Conservation (phyloP, 2,113 vertebrate species). For the Misgurnus anguillicaudatus region DNA sequence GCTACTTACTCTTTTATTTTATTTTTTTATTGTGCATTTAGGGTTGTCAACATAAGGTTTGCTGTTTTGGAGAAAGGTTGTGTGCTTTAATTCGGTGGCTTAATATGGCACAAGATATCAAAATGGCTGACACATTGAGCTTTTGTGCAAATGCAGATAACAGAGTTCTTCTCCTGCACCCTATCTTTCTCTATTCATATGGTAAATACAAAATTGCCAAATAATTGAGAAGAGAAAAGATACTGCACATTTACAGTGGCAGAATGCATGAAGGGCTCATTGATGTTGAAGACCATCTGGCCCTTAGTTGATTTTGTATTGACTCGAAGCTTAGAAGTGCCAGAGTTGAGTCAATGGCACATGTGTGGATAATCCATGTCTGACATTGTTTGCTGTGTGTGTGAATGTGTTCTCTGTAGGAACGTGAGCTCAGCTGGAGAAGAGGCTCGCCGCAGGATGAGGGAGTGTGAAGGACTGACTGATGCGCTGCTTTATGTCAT, state of each 20-base stretch:
- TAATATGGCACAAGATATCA: too few species aligned
- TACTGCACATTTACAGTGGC: not conserved
- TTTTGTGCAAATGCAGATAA: not conserved
- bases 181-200: not conserved
- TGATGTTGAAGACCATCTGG: not conserved
- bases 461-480: slow-evolving; percentile 97
- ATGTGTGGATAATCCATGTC: not conserved
- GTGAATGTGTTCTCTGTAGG: slow-evolving; percentile 68
- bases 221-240: not conserved
- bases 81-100: too few species aligned
- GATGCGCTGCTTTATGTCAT: slow-evolving; percentile 95
- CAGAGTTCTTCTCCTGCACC: not conserved
- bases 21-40: too few species aligned
- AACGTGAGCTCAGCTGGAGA: slow-evolving; percentile 99
- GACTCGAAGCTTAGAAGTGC: not conserved
- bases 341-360: not conserved
- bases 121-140: not conserved
- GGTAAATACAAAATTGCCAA: not conserved
- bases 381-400: slow-evolving; percentile 50
- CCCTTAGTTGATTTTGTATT: not conserved
- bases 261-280: not conserved
- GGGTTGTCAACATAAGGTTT: too few species aligned
- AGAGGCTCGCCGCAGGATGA: slow-evolving; percentile 95
- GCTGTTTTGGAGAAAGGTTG: too few species aligned
- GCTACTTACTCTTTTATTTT: too few species aligned